Conservation (phyloP, 2,888 invertebrate genomes). For the Criorhina ranunculi region DNA sequence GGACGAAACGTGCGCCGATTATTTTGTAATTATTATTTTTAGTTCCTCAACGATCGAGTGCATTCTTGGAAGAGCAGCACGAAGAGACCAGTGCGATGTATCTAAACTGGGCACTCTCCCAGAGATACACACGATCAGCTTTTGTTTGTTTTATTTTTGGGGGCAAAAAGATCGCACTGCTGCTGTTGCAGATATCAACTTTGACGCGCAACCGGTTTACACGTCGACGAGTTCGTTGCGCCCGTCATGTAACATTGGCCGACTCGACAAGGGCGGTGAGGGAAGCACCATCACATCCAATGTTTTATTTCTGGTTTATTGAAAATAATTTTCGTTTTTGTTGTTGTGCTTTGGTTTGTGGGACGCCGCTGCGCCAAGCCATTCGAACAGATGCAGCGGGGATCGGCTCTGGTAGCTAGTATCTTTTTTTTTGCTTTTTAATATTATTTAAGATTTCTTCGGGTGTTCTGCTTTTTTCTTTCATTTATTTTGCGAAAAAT, state of each 20-base stretch:
- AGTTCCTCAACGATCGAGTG: constrained; percentile 11
- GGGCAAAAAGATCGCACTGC: constrained; percentile 55
- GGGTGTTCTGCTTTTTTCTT: constrained; percentile 51
- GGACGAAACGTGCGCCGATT: constrained; percentile 28
- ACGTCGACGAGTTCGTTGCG: constrained; percentile 59
- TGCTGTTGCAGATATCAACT: constrained; percentile 60
- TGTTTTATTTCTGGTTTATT: constrained; percentile 75
- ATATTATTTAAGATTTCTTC: constrained; percentile 74
- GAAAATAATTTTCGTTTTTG: constrained; percentile 69
- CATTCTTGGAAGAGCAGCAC: background rate
- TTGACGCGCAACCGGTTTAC: constrained; percentile 71
- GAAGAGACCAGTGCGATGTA: background rate
- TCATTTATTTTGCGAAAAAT: constrained; percentile 64
- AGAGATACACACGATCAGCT: constrained; percentile 22
- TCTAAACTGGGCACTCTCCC: constrained; percentile 19
- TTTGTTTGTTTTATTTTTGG: constrained; percentile 53
- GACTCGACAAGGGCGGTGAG: constrained; percentile 22
- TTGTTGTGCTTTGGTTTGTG: constrained; percentile 50
- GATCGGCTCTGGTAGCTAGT: constrained; percentile 22
- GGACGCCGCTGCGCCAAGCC: constrained; percentile 14
- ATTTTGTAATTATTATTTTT: constrained; percentile 55
- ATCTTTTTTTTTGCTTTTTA: constrained; percentile 52
- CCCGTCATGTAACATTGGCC: constrained; percentile 21
- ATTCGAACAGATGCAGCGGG: constrained; percentile 47
- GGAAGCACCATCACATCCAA: constrained; percentile 20